Evolutionary conservation across 2,797 vertebrate species (phyloP).

Genomic region (Megalops cyprinoides): DNA sequence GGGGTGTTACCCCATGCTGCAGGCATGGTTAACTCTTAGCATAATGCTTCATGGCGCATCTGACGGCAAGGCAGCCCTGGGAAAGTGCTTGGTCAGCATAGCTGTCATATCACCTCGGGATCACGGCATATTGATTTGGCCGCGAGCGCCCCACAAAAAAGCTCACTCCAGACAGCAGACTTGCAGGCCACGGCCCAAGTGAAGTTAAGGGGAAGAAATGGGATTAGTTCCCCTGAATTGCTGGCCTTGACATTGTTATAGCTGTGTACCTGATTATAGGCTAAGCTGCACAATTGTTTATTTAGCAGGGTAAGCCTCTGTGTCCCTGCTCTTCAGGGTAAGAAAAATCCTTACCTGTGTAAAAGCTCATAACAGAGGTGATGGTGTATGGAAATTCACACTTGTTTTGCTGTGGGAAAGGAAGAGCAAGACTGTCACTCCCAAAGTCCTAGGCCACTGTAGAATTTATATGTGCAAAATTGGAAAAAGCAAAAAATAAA

Average conservation of each 20-base stretch:
- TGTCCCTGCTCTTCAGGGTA: conserved; percentile 33
- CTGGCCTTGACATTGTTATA: conserved; percentile 29
- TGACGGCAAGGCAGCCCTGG: background rate
- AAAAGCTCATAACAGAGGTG: background rate
- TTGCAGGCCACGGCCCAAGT: conserved; percentile 20
- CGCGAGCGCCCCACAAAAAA: conserved; percentile 17
- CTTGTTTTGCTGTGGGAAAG: background rate
- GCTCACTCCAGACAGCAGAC: conserved; percentile 25
- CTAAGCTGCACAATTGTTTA: conserved; percentile 38
- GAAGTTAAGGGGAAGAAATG: conserved; percentile 41
- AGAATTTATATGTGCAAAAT: background rate
- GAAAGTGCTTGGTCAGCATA: conserved; percentile 28
- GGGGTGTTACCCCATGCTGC: too few species aligned
- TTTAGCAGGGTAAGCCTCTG: conserved; percentile 38
- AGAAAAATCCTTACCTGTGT: background rate
- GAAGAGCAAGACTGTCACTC: background rate
- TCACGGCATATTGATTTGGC: conserved; percentile 29
- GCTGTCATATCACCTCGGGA: conserved; percentile 20
- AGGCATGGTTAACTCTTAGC: conserved; percentile 26
- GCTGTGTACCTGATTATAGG: conserved; percentile 41
- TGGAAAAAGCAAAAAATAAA: too few species aligned
- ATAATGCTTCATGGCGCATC: background rate
- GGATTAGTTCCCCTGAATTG: conserved; percentile 29
- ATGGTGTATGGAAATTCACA: background rate
- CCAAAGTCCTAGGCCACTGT: background rate